phyloP scores from a whole-genome alignment of 2,888 invertebrate genomes.

The Watsonalla binaria region DNA sequence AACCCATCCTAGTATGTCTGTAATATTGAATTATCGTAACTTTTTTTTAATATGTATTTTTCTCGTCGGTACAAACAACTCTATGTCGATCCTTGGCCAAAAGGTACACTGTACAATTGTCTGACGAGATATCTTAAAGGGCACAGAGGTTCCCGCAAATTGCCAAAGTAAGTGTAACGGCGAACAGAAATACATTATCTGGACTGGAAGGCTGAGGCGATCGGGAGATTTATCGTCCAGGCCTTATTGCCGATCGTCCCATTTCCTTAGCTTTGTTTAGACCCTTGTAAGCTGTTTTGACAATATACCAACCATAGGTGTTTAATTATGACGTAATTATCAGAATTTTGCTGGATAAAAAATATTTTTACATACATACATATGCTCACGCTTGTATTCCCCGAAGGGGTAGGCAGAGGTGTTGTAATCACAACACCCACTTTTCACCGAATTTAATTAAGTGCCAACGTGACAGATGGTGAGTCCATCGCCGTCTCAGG shows the following conservation, averaged over 20 bases:
- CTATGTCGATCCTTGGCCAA: slow-evolving; percentile 28
- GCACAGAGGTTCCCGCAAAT: slow-evolving; percentile 77
- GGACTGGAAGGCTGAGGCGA: slow-evolving; percentile 58
- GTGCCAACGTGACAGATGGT: too few species aligned
- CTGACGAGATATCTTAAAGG: slow-evolving; percentile 76
- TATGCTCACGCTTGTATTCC: too few species aligned
- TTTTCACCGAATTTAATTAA: too few species aligned
- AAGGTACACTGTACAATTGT: slow-evolving; percentile 62
- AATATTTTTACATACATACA: too few species aligned
- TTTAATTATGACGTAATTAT: too few species aligned
- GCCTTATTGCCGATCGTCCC: slow-evolving; percentile 46
- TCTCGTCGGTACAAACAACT: slow-evolving; percentile 17
- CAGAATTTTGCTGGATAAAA: too few species aligned
- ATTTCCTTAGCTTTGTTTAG: slow-evolving; percentile 51
- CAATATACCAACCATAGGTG: background rate
- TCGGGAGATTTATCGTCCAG: slow-evolving; percentile 63
- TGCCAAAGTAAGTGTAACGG: slow-evolving; percentile 76
- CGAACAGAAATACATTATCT: slow-evolving; percentile 78
- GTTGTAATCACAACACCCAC: too few species aligned
- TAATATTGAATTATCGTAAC: too few species aligned
- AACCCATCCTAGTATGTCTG: too few species aligned
- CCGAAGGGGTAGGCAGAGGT: too few species aligned
- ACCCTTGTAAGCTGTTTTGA: slow-evolving; percentile 16
- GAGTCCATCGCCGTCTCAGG: too few species aligned
- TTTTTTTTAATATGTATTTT: too few species aligned